Conservation (phyloP, 1,140 invertebrate genomes). For the Drosophila hydei region DNA sequence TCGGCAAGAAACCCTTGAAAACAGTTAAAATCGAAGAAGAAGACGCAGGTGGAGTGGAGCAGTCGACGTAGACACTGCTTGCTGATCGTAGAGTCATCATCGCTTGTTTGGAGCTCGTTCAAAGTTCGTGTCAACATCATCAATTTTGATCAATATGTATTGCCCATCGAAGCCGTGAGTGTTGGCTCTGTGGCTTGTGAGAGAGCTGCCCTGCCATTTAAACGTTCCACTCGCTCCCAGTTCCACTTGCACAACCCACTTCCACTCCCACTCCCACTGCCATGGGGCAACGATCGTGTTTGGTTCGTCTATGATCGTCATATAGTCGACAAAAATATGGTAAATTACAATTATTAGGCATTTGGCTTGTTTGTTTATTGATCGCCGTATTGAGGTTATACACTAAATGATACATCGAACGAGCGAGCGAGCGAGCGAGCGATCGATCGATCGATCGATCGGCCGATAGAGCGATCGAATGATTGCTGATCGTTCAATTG, state of each 20-base stretch:
- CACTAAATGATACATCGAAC: slow-evolving; percentile 76
- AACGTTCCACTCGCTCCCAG: slow-evolving; percentile 10
- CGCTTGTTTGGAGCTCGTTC: slow-evolving; percentile 59
- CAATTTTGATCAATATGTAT: slow-evolving; percentile 81
- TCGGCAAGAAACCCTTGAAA: slow-evolving; percentile 53
- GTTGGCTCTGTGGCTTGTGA: slow-evolving; percentile 12
- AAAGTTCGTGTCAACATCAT: slow-evolving; percentile 83
- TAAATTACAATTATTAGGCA: slow-evolving; percentile 82
- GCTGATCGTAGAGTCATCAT: slow-evolving; percentile 44
- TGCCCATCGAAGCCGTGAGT: slow-evolving; percentile 34
- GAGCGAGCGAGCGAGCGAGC: slow-evolving; percentile 33
- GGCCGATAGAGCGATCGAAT: slow-evolving; percentile 68
- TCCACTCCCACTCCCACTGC: slow-evolving; percentile 19
- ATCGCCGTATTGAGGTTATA: slow-evolving; percentile 77
- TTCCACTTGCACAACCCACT: slow-evolving; percentile 11
- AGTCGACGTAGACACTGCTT: slow-evolving; percentile 40
- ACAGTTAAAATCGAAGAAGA: background rate
- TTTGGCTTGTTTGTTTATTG: slow-evolving; percentile 82
- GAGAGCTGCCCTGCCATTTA: slow-evolving; percentile 19
- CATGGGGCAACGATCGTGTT: slow-evolving; percentile 40
- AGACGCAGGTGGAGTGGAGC: background rate
- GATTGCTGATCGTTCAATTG: slow-evolving; percentile 66
- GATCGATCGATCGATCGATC: slow-evolving; percentile 33
- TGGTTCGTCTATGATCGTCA: slow-evolving; percentile 43
- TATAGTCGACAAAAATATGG: slow-evolving; percentile 69